These are phyloP conservation scores for Beris chalybata DNA, from an alignment of 2,888 invertebrate genomes.

Conservation along the genomic window DNA sequence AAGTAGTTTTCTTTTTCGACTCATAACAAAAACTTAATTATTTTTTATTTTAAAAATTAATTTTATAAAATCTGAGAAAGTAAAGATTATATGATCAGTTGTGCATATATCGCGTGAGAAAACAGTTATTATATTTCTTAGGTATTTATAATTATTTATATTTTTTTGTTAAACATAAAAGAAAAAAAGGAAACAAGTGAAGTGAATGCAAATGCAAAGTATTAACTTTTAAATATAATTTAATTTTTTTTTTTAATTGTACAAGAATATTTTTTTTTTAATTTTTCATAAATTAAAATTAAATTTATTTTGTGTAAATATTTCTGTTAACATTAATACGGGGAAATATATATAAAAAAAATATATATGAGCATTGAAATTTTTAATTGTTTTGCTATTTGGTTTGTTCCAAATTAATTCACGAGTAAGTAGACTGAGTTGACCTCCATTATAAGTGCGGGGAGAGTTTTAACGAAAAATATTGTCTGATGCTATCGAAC, in stretches of 20 bases:
- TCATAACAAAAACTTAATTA: not conserved
- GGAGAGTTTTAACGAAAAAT: no score
- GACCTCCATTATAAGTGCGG: no score
- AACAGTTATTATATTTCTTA: constrained; percentile 1
- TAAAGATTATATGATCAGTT: not conserved
- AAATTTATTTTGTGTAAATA: constrained; percentile 35
- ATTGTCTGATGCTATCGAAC: no score
- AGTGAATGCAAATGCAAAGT: constrained; percentile 8
- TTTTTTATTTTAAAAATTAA: constrained; percentile 2
- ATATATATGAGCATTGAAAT: constrained; percentile 34
- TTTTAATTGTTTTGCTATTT: not conserved
- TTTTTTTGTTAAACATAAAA: not conserved
- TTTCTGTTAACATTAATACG: constrained; percentile 39
- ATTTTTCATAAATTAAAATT: constrained; percentile 1
- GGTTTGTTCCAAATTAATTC: no score
- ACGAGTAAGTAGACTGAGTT: no score
- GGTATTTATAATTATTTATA: constrained; percentile 1
- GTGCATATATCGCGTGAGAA: constrained; percentile 1
- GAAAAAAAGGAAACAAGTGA: constrained; percentile 1
- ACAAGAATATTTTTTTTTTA: constrained; percentile 4
- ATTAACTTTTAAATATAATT: constrained; percentile 8
- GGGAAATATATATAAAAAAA: constrained; percentile 36
- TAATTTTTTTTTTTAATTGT: constrained; percentile 12
- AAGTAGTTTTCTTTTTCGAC: not conserved
- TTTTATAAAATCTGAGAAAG: constrained; percentile 3